Evolutionary conservation across 2,797 vertebrate genomes (phyloP).

Genomic region (Austrolebias charrua): DNA sequence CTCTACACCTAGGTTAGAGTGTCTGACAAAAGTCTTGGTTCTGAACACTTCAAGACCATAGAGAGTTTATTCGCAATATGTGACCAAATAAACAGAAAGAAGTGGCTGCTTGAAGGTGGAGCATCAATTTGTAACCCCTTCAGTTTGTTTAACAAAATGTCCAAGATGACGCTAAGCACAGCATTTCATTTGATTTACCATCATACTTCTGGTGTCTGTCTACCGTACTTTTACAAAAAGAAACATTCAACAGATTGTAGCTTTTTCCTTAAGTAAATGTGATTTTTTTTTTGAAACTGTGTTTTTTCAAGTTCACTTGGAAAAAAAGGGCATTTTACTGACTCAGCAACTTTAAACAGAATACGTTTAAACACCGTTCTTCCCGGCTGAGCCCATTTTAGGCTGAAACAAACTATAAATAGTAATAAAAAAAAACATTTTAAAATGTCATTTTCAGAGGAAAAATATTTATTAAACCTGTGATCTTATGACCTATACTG

Average conservation of each 20-base stretch:
- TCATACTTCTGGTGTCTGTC: neutral
- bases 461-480: no score
- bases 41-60: constrained; percentile 1
- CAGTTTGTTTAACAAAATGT: constrained; percentile 9
- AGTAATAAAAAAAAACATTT: no score
- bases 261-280: neutral
- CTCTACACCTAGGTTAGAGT: neutral
- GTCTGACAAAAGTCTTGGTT: neutral
- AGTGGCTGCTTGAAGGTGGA: constrained; percentile 1
- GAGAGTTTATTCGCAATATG: constrained; percentile 1
- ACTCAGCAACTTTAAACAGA: constrained; percentile 2
- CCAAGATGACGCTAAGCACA: neutral
- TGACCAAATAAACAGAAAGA: neutral
- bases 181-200: neutral
- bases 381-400: constrained; percentile 23
- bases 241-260: neutral
- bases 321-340: neutral
- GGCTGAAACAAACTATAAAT: constrained; percentile 39
- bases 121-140: constrained; percentile 1
- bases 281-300: neutral
- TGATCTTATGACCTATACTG: no score
- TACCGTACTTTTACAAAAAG: neutral
- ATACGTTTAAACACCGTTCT: constrained; percentile 23
- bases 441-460: no score
- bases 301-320: constrained; percentile 1